Evolutionary conservation across 2,797 vertebrate genomes (phyloP), one percentile per base, ranked within the genome.

Genomic region (Anas acuta): DNA sequence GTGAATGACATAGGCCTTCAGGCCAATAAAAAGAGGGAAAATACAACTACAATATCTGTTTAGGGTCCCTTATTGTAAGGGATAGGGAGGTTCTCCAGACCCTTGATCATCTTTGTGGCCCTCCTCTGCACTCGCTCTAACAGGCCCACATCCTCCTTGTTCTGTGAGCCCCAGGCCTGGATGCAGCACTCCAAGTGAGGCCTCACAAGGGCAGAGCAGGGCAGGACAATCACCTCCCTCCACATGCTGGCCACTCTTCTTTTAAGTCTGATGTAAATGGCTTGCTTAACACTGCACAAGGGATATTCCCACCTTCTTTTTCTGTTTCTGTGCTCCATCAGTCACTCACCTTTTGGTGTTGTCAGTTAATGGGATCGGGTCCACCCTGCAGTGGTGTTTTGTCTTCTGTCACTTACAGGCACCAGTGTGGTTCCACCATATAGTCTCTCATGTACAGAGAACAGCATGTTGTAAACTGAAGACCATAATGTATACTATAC

Each of bases 401-500:
- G 13, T 70, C 19, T 64, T 92, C 65, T 77, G 39, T 83, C 22
- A 10, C 35, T 73, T 74, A 0, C 4, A 60, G 53, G 39, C 37
- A 71, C 15, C 10, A 14, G 15, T 13, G 51, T 4, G 7, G 43
- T 82, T 30, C 33, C 5, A 49, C 22, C 2, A 2, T 18, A 5
- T 28, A 25, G 25, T 45, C 4, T 4, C 8, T 78, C 79, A 30
- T 17, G 13, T 37, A 6, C 1, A 6, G 45, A 19, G 73, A 92
- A 25, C 6, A 70, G 2, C 18, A 2, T 20, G 4, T 60, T 73
- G 2, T 30, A 54, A 83, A 7, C 53, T 49, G 43, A 57, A 87
- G n/a, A 32, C 23, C 0, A 0, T 74, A 25, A 23, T 47, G 33
- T 7, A 25, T 22, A 35, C 9, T 7, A 25, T 22, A 35, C 9